Percentiles rank a stretch among this genome's conserved stretches.
These are phyloP conservation scores for Melanophora roralis DNA, from an alignment of 2,888 invertebrate genomes.

Conservation along the genomic window DNA sequence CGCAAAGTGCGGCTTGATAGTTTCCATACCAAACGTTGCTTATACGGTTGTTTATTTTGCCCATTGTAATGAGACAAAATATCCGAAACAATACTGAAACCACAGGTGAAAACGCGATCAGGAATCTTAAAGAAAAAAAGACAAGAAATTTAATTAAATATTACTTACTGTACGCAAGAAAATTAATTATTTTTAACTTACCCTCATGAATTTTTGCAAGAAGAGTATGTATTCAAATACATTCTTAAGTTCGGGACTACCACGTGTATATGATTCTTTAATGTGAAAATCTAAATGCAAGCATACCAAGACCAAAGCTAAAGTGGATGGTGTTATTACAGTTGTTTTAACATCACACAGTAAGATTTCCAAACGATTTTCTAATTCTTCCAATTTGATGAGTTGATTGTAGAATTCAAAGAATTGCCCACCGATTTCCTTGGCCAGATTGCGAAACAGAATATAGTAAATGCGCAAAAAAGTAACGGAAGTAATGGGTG, in stretches of 20 bases:
- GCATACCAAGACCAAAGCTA: constrained; percentile 87
- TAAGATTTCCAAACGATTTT: constrained; percentile 85
- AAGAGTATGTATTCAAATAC: constrained; percentile 85
- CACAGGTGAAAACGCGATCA: constrained; percentile 81
- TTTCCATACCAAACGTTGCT: constrained; percentile 87
- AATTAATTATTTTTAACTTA: constrained; percentile 73
- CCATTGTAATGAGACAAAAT: constrained; percentile 86
- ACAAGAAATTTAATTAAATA: not conserved
- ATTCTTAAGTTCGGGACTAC: constrained; percentile 80
- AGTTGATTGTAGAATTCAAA: constrained; percentile 78
- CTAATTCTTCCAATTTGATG: constrained; percentile 80
- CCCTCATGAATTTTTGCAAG: constrained; percentile 84
- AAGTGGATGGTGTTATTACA: constrained; percentile 84
- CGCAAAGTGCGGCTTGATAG: constrained; percentile 84
- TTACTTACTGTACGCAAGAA: not conserved
- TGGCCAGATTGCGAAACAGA: constrained; percentile 80
- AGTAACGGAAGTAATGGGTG: constrained; percentile 82
- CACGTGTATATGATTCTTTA: constrained; percentile 76
- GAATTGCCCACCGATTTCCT: constrained; percentile 78
- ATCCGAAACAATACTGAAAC: constrained; percentile 81
- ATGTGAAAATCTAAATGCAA: constrained; percentile 82
- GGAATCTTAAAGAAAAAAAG: constrained; percentile 80
- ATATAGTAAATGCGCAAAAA: constrained; percentile 83
- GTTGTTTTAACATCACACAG: constrained; percentile 86
- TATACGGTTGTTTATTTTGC: constrained; percentile 82